A percentile compares a stretch with the other conserved stretches of the same genome.
Evolutionary conservation across 2,888 invertebrate species (phyloP).

Genomic region (Lithodes maja): DNA sequence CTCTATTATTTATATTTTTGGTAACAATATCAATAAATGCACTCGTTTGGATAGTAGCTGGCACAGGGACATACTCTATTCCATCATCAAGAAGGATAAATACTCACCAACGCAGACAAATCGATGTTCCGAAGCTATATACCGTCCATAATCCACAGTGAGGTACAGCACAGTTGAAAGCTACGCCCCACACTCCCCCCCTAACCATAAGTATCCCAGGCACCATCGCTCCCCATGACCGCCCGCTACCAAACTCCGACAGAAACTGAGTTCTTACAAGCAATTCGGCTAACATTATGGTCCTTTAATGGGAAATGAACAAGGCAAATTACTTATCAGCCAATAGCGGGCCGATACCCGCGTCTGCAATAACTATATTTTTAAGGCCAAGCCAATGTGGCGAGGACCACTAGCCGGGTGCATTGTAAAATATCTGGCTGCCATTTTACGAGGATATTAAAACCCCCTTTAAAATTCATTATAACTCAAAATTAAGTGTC

Average conservation of each 20-base stretch:
- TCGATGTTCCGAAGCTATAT: not conserved
- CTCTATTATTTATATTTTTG: no score
- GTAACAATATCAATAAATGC: no score
- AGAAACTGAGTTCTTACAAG: slow-evolving; percentile 70
- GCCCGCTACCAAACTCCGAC: slow-evolving; percentile 61
- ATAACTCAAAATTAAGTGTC: slow-evolving; percentile 55
- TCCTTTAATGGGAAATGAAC: slow-evolving; percentile 70
- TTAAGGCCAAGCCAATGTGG: slow-evolving; percentile 68
- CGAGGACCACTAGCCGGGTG: slow-evolving; percentile 67
- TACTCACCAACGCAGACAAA: slow-evolving; percentile 3
- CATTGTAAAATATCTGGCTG: slow-evolving; percentile 68
- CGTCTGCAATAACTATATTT: slow-evolving; percentile 70
- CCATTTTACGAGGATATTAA: slow-evolving; percentile 70
- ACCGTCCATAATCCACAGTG: no score
- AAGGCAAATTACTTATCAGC: slow-evolving; percentile 70
- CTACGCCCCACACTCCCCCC: slow-evolving; percentile 4
- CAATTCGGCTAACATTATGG: slow-evolving; percentile 70
- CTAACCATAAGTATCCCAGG: slow-evolving; percentile 1
- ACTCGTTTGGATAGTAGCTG: no score
- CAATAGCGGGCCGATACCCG: slow-evolving; percentile 69
- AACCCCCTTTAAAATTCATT: slow-evolving; percentile 68
- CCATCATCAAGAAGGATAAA: not conserved
- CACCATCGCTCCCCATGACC: slow-evolving; percentile 49
- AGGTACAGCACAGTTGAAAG: no score
- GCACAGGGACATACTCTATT: no score